Evolutionary conservation across 1,140 invertebrate genomes (phyloP).

Genomic region (Eueides isabella): DNA sequence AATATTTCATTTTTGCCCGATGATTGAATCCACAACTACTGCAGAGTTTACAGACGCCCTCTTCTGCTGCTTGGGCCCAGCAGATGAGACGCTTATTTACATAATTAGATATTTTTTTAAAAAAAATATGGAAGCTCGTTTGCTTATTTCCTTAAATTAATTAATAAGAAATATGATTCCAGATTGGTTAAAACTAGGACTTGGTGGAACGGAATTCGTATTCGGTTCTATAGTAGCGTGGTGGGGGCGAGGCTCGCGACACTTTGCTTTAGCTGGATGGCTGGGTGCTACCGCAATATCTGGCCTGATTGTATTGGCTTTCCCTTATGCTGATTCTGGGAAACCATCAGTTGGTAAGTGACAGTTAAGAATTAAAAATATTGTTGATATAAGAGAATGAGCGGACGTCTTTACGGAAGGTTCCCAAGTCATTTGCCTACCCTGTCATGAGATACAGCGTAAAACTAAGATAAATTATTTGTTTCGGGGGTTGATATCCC

Average conservation of each 20-base stretch:
- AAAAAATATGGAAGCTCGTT: too few species aligned
- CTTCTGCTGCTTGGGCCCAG: too few species aligned
- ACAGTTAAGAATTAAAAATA: neutral
- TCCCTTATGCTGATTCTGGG: constrained; percentile 50
- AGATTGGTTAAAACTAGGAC: constrained; percentile 63
- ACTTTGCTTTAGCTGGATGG: constrained; percentile 59
- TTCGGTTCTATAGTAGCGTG: constrained; percentile 57
- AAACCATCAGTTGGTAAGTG: constrained; percentile 56
- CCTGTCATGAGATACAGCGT: neutral
- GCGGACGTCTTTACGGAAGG: neutral
- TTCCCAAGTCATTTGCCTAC: neutral
- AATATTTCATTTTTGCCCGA: too few species aligned
- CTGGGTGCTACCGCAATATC: constrained; percentile 49
- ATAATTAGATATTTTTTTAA: too few species aligned
- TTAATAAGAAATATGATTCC: constrained; percentile 20
- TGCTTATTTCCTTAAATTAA: too few species aligned
- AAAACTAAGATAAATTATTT: neutral
- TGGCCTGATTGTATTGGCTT: constrained; percentile 59
- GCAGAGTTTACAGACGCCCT: too few species aligned
- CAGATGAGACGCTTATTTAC: too few species aligned
- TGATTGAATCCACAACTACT: too few species aligned
- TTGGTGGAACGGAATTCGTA: constrained; percentile 51
- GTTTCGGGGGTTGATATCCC: too few species aligned
- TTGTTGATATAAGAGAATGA: neutral
- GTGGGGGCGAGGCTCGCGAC: constrained; percentile 50